Conservation (phyloP, 2,113 vertebrate species). For the Cyanoderma ruficeps region DNA sequence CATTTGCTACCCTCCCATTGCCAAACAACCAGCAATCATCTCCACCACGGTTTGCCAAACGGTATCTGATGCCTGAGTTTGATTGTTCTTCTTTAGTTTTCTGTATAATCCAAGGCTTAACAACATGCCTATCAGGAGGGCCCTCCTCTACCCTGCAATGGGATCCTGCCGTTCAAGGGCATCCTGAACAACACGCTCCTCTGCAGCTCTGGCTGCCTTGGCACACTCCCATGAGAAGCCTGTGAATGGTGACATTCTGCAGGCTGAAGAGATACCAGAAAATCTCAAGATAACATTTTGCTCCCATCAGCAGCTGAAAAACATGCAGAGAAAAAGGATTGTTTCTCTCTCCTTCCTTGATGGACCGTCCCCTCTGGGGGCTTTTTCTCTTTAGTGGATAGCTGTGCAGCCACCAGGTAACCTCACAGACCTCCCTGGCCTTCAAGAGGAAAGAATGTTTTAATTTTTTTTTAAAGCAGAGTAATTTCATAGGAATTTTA, state of each 20-base stretch:
- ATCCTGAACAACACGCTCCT: not conserved
- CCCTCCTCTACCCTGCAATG: not conserved
- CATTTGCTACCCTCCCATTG: not conserved
- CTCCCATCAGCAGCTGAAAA: not conserved
- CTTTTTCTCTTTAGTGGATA: not conserved
- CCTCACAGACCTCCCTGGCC: not conserved
- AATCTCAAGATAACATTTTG: not conserved
- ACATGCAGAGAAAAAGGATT: not conserved
- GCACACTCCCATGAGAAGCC: not conserved
- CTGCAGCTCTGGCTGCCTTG: not conserved
- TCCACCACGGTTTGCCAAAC: not conserved
- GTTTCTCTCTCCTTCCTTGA: not conserved
- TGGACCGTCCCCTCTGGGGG: not conserved
- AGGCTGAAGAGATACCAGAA: not conserved
- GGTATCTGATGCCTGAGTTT: not conserved
- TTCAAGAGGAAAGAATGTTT: not conserved
- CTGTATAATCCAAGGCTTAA: not conserved
- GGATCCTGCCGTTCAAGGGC: not conserved
- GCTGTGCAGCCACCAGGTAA: not conserved
- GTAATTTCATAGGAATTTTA: not conserved
- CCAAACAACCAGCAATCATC: not conserved
- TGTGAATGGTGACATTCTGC: not conserved
- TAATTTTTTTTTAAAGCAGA: not conserved
- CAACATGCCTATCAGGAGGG: not conserved
- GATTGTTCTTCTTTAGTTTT: not conserved